Evolutionary conservation across 1,140 invertebrate genomes (phyloP), one percentile per base, ranked within the genome.

Genomic region (Nebria ingens): DNA sequence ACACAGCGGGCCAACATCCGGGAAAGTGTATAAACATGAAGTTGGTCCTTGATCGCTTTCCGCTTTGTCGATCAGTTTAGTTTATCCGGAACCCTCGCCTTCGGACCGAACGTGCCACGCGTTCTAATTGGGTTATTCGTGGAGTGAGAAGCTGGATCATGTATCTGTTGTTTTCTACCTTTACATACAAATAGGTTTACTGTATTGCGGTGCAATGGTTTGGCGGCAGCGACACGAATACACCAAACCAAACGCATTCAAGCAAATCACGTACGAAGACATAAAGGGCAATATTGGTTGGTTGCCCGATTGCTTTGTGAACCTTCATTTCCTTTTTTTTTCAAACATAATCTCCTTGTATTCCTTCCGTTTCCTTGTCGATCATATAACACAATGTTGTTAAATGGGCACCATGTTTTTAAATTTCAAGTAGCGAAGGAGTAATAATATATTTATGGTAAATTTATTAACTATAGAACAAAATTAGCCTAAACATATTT

Each of bases 151-250:
- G 55, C 60, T 59, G 61, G 61, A 59, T 59, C 61, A 61, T 61
- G 61, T 61, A 63, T 63, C 60, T 56, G 34, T 25, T 49, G 50
- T 58, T 58, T 55, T 38, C 15, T 34, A 56, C 53, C 62, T 63
- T 59, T 63, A 61, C 62, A 63, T 63, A 63, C 57, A 63, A 63
- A 63, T 61, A 58, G 62, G 54, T 53, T 58, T 58, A 61, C 59
- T 59, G 57, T 23, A 9, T 11, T 45, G 40, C 17, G 3, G n/a
- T 34, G n/a, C 25, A 34, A 34, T n/a, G n/a, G n/a, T n/a, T 9
- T n/a, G n/a, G 6, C 25, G 25, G 6, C 25, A 34, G 25, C 25
- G 25, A 6, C n/a, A n/a, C 25, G 25, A 34, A n/a, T n/a, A n/a
- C 25, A n/a, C n/a, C n/a, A n/a, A n/a, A n/a, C n/a, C n/a, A 34